Percentiles rank a stretch among this genome's conserved stretches.
Evolutionary conservation across 2,113 vertebrate genomes (phyloP).

Genomic region (Eurypyga helias): DNA sequence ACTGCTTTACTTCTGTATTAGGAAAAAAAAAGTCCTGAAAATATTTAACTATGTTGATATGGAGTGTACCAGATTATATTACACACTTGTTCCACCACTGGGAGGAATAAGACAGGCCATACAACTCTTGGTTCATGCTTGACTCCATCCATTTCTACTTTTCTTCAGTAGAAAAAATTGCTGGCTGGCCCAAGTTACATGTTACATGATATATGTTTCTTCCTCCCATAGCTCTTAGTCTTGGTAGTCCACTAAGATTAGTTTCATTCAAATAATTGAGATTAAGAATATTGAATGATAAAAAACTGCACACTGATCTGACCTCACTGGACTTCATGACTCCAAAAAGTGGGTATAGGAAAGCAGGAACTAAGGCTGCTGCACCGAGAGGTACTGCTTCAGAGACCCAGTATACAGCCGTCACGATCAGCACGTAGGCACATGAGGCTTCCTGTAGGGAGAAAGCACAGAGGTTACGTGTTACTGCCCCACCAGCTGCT

Average conservation of each 20-base stretch:
- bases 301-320: slow-evolving; percentile 16
- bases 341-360: slow-evolving; percentile 95
- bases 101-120: neutral
- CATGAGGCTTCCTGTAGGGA: slow-evolving; percentile 88
- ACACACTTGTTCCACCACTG: neutral
- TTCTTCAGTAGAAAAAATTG: neutral
- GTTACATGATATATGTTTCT: neutral
- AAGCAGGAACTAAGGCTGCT: slow-evolving; percentile 94
- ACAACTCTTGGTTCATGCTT: neutral
- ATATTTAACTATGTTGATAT: neutral
- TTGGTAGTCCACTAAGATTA: neutral
- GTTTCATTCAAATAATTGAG: neutral
- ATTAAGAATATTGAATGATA: neutral
- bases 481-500: neutral
- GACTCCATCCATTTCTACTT: no score
- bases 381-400: slow-evolving; percentile 95
- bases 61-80: neutral
- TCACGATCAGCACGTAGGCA: slow-evolving; percentile 94
- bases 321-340: slow-evolving; percentile 98
- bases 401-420: slow-evolving; percentile 94
- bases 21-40: neutral
- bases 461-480: neutral
- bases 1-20: neutral
- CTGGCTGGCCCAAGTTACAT: neutral
- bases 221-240: neutral